Evolutionary conservation across 2,888 invertebrate genomes (phyloP), one percentile per base, ranked within the genome.

Genomic region (Chloroclystis v-ata): DNA sequence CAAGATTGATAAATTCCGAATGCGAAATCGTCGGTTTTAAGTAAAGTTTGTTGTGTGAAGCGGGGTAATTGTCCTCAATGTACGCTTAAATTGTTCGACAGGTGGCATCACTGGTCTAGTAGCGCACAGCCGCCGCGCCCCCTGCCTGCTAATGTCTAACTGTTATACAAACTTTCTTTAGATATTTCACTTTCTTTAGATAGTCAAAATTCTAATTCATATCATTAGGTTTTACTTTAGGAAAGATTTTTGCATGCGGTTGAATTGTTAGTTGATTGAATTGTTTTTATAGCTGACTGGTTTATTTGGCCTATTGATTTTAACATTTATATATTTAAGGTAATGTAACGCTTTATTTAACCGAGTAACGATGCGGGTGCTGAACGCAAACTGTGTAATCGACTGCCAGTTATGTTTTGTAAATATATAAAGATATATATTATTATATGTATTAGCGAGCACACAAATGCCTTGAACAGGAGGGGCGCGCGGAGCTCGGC

Each of bases 141-240:
- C 59, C 59, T 57, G 30, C 67, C 59, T 65, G 56, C 61, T 57
- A 58, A 49, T 57, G 52, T n/a, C n/a, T 57, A 64, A 65, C 64
- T 63, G 56, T 64, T 63, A 64, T 66, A 60, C 52, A 63, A 57
- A 58, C 63, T 62, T 55, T 71, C 72, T 69, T 78, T 75, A 62
- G 75, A 78, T 25, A 45, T 40, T 42, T 72, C n/a, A 76, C 75
- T 68, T 49, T 75, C 72, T 63, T 80, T 86, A 86, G 86, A 84
- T 86, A 86, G 86, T 76, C 82, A 65, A 85, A 86, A 86, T 86
- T 86, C 55, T 81, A 79, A 75, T 85, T 82, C 86, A 87, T 87
- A 87, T 87, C 86, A 87, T 85, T 87, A 87, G 86, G 69, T 85
- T 81, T 81, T 85, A 86, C 79, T 84, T 85, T 85, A 86, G 84